Conservation (phyloP, 2,113 vertebrate species). For the Solenodon paradoxus region DNA sequence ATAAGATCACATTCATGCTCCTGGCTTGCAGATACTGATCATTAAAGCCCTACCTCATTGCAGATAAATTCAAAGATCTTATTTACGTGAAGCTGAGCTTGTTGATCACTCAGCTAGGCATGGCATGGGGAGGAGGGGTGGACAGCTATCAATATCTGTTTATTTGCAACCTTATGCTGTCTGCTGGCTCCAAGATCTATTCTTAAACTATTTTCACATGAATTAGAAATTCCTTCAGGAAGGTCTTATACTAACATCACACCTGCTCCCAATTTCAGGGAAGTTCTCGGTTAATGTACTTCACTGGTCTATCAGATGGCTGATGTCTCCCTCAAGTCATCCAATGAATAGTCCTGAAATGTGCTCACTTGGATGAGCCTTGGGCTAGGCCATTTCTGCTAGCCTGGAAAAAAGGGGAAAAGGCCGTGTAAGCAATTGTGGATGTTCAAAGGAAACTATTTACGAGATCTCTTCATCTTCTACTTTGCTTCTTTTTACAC, state of each 20-base stretch:
- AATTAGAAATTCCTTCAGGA: slow-evolving; percentile 31
- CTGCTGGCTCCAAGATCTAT: neutral
- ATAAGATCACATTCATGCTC: slow-evolving; percentile 76
- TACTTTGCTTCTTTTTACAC: neutral
- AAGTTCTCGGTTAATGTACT: slow-evolving; percentile 19
- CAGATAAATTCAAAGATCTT: slow-evolving; percentile 60
- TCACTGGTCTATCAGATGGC: slow-evolving; percentile 13
- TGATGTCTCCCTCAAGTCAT: slow-evolving; percentile 21
- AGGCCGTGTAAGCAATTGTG: slow-evolving; percentile 48
- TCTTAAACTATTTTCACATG: slow-evolving; percentile 15
- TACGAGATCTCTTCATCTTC: slow-evolving; percentile 29
- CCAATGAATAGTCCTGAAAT: slow-evolving; percentile 46
- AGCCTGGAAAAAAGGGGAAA: slow-evolving; percentile 52
- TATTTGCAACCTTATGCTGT: slow-evolving; percentile 26
- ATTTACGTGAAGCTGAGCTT: slow-evolving; percentile 61
- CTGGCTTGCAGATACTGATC: slow-evolving; percentile 75
- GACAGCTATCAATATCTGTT: slow-evolving; percentile 43
- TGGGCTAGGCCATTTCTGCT: slow-evolving; percentile 54
- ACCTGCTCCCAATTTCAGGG: neutral
- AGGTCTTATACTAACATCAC: neutral
- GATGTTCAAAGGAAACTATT: slow-evolving; percentile 54
- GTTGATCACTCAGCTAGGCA: slow-evolving; percentile 55
- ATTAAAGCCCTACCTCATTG: slow-evolving; percentile 68
- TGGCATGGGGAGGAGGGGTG: fast-evolving
- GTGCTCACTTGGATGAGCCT: slow-evolving; percentile 42